Evolutionary conservation across 2,113 vertebrate species (phyloP).

Genomic region (Ceratotherium simum): DNA sequence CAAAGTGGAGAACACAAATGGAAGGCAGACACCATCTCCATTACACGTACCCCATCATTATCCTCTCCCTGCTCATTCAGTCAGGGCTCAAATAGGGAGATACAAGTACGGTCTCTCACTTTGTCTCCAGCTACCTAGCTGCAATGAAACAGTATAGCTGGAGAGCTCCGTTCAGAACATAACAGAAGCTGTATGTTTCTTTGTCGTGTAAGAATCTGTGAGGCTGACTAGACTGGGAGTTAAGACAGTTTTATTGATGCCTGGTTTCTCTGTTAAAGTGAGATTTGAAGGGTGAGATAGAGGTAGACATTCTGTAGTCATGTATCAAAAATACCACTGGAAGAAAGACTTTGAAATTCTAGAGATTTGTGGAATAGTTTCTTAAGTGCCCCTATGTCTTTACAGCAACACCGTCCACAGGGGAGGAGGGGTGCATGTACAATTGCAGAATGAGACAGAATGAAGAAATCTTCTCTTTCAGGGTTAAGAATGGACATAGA

Average conservation of each 20-base stretch:
- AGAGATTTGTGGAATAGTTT: background rate
- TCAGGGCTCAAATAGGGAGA: background rate
- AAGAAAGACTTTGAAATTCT: background rate
- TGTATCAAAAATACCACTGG: background rate
- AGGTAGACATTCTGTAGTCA: background rate
- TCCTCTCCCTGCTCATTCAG: background rate
- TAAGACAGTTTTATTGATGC: background rate
- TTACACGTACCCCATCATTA: background rate
- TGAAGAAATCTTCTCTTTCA: constrained; percentile 57
- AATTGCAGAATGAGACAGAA: background rate
- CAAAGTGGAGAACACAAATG: background rate
- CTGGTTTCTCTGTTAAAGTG: background rate
- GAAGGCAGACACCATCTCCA: background rate
- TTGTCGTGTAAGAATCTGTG: background rate
- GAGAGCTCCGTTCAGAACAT: background rate
- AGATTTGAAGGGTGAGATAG: background rate
- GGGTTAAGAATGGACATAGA: background rate
- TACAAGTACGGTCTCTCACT: background rate
- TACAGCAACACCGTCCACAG: background rate
- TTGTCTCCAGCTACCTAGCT: background rate
- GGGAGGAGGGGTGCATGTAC: no score
- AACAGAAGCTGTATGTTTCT: background rate
- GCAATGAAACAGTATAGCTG: background rate
- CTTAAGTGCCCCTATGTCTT: background rate
- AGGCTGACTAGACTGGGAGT: background rate